Evolutionary conservation across 2,888 invertebrate species (phyloP).

Genomic region (Idaea dimidiata): DNA sequence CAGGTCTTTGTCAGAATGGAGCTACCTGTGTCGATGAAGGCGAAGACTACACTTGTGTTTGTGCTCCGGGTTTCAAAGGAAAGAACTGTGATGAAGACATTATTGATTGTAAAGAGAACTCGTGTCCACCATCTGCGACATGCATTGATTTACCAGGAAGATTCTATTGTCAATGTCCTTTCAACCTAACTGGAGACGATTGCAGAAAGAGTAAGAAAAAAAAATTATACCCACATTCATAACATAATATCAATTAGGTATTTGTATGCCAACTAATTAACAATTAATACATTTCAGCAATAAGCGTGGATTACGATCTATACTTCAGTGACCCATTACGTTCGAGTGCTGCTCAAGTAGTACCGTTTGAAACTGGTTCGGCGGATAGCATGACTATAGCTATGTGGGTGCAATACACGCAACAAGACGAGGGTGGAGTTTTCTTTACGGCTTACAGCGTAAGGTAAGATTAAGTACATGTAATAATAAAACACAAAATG

Average conservation of each 20-base stretch:
- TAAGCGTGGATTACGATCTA: conserved; percentile 98
- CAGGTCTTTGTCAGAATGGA: conserved; percentile 94
- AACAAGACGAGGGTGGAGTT: conserved; percentile 94
- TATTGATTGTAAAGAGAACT: conserved; percentile 94
- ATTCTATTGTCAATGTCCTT: conserved; percentile 98
- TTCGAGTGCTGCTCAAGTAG: conserved; percentile 94
- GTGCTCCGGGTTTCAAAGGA: conserved; percentile 89
- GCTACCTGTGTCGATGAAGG: conserved; percentile 95
- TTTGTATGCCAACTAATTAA: not conserved
- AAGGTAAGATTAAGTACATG: conserved; percentile 71
- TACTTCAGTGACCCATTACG: conserved; percentile 95
- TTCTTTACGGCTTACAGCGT: conserved; percentile 97
- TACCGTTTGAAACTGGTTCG: conserved; percentile 91
- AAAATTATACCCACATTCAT: conserved; percentile 8
- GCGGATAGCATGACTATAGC: conserved; percentile 92
- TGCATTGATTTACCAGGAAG: conserved; percentile 95
- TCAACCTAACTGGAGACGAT: conserved; percentile 97
- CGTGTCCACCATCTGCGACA: conserved; percentile 95
- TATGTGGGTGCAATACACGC: conserved; percentile 98
- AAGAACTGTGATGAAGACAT: conserved; percentile 95
- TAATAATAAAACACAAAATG: not conserved
- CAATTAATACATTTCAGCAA: conserved; percentile 82
- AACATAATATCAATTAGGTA: not conserved
- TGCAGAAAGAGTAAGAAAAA: conserved; percentile 92
- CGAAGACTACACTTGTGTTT: conserved; percentile 91